Base-by-base conservation (phyloP, 1,140 invertebrate species). In the Caenorhabditis briggsae region DNA sequence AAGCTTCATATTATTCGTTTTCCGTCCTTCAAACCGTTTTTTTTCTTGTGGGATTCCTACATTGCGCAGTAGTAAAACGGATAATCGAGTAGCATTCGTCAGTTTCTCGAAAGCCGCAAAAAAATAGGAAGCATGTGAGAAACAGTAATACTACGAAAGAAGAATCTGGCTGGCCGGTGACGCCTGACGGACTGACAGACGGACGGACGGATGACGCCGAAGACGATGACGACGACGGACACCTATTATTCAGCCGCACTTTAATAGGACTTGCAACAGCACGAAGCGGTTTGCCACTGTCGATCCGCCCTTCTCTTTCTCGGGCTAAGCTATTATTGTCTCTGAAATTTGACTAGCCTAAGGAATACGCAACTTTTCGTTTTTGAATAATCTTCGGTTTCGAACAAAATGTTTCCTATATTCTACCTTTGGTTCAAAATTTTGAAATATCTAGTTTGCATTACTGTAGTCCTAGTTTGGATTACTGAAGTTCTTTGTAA, bases 41-140 rank as follows among this genome's bases (percentile, higher is more conserved):
- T 78, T 78, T 8, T 18, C 33, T 5, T 14, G 16, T 11, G 7
- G n/a, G 46, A 48, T 23, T 11, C n/a, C 20, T 2, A 16, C 46
- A 50, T 78, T 78, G 33, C 70, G 70, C 20, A 50, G 70, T 78
- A 78, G 70, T 78, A 78, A 78, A 78, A 53, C 70, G 70, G 70
- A 78, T 78, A 78, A 78, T 78, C 70, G 70, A 78, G 46, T 78
- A n/a, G 70, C 70, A 78, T 78, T 78, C 70, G 70, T 78, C 64
- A 70, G 41, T 50, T 78, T 78, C 70, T 78, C 70, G 70, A 78
- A 78, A 50, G 43, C 43, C 41, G 64, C 11, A 78, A 61, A 61
- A 61, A 33, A 33, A 33, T 33, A 33, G 33, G 33, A 33, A 33
- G 33, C 33, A 33, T 33, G 33, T 2, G 33, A 33, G 33, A 33